Base-by-base conservation (phyloP, 2,888 invertebrate species). In the Amorpha juglandis region DNA sequence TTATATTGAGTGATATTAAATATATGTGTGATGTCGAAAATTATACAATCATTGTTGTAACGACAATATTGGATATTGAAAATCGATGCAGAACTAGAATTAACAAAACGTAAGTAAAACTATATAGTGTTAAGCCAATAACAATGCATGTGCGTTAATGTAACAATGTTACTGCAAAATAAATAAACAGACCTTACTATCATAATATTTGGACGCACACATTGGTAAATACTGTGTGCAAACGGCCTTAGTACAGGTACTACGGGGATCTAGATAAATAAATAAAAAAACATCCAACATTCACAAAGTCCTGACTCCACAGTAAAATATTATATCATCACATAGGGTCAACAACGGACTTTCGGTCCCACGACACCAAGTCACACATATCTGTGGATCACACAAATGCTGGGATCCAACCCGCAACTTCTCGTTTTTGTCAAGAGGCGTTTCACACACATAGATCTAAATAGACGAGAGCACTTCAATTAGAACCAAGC, bases 181-280 rank as follows among this genome's bases (percentile, higher is more conserved):
- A 38, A 38, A 7, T 7, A 38, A 38, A 38, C 9, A 38, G 7
- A 38, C 16, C 50, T 50, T 19, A 50, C 19, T 19, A 50, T 9
- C 7, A 1, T 19, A 50, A 19, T 50, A 19, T 50, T 19, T 50
- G 50, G 9, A 50, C n/a, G 16, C 1, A 48, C 14, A 4, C 8
- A 50, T 50, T 50, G 50, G 19, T 48, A 6, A 47, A 48, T 7
- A 48, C 48, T 48, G 19, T 4, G 14, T 52, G 51, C 63, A 48
- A 63, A 63, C 63, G 51, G 63, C 50, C 42, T 63, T 19, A 51
- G 38, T 45, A 47, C 58, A 58, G 66, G 52, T 45, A 48, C 63
- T 63, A 66, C 47, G 35, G 38, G 66, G 38, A 63, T 35, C 50
- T 47, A 58, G 9, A 45, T 14, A 45, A 45, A 45, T 11, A 45